Base-by-base conservation (phyloP, 2,888 invertebrate species). In the Neocrepidodera transversa region DNA sequence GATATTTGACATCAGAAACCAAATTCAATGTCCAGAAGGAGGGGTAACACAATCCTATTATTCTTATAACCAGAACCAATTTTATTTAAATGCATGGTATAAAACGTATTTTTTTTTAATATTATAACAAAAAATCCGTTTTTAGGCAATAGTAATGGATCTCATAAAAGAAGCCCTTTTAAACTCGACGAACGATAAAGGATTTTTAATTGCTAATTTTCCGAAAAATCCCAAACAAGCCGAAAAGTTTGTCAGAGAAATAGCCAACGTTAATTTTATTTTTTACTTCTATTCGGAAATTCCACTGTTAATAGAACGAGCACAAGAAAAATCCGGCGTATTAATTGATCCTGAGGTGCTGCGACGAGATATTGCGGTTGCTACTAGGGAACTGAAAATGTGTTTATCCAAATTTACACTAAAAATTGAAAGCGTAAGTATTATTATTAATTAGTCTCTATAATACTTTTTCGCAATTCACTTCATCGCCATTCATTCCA, bases 141-240 rank as follows among this genome's bases (percentile, higher is more conserved):
- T 74, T 1, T 74, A 85, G 85, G 81, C 82, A 78, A 66, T 83
- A 45, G 82, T 82, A 62, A 80, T 85, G 17, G 84, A 85, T 66
- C 74, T 85, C 57, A 80, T 85, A 63, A 85, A 85, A 68, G 85
- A 85, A 70, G 79, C 81, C 42, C 83, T 85, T 82, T 74, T 85
- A 57, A 68, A 80, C 49, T 77, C 80, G 2, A 36, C 49, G 35
- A 80, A 79, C 1, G 78, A 82, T 0, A 81, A 80, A 35, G 85
- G 85, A 0, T 85, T 82, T 69, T 80, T 85, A 13, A 73, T 85
- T 36, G 83, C 84, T 7, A 84, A 84, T 10, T 86, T 86, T 74
- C 86, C 86, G 6, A 82, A 80, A 72, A 85, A 81, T 54, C 79
- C 79, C 8, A 80, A 72, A 51, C 77, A 78, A 65, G 77, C 77